Evolutionary conservation across 2,797 vertebrate species (phyloP).

Genomic region (Cirrhinus molitorella): DNA sequence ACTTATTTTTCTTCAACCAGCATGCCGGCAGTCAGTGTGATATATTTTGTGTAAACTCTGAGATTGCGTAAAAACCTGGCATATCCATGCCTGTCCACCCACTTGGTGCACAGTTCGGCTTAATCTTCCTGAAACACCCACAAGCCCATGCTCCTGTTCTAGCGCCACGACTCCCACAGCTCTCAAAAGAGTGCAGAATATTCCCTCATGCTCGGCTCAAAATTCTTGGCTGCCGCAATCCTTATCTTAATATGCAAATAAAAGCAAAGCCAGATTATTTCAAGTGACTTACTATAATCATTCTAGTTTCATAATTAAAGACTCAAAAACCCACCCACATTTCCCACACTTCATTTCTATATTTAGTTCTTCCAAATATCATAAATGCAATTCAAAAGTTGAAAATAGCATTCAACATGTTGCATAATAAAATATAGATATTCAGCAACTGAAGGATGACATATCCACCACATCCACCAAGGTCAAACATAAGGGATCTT

Average conservation of each 20-base stretch:
- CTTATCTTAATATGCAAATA: conserved; percentile 17
- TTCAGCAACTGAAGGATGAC: neutral
- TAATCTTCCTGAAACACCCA: conserved; percentile 32
- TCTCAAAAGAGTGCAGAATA: conserved; percentile 7
- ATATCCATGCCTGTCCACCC: conserved; percentile 36
- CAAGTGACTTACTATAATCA: conserved; percentile 17
- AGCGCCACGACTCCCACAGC: conserved; percentile 26
- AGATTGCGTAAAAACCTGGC: conserved; percentile 55
- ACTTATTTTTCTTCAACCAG: neutral
- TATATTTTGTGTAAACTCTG: conserved; percentile 22
- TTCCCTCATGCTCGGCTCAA: conserved; percentile 3
- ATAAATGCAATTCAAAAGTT: neutral
- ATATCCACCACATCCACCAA: neutral
- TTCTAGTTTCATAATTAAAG: conserved; percentile 20
- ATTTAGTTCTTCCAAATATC: neutral
- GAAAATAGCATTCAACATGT: neutral
- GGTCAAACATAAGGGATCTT: neutral
- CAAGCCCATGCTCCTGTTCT: conserved; percentile 17
- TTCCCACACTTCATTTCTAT: neutral
- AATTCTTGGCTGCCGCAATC: neutral
- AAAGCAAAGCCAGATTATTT: conserved; percentile 32
- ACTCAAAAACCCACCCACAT: neutral
- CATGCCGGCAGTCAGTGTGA: neutral
- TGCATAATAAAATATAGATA: neutral
- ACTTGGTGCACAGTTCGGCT: conserved; percentile 54